A percentile compares a stretch with the other conserved stretches of the same genome.
Conservation (phyloP, 2,113 vertebrate genomes). For the Gobius niger region DNA sequence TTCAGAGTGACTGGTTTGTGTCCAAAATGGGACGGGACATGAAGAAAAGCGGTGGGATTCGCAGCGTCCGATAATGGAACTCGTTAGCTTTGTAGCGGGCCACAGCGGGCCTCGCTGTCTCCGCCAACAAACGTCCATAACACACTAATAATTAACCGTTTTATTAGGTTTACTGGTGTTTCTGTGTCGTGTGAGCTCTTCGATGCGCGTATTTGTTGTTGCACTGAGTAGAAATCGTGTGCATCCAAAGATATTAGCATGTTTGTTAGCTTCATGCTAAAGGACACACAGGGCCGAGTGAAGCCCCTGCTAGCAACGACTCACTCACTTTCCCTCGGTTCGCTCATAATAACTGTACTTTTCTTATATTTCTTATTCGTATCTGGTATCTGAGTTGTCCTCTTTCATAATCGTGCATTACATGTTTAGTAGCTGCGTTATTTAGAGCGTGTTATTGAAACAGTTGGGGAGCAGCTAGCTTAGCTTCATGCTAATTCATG, state of each 20-base stretch:
- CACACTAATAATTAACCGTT: neutral
- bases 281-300: slow-evolving; percentile 13
- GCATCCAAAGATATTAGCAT: neutral
- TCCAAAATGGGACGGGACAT: neutral
- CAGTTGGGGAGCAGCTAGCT: neutral
- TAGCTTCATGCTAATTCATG: neutral
- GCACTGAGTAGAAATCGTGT: neutral
- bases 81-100: slow-evolving; percentile 46
- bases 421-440: neutral
- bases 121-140: neutral
- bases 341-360: neutral
- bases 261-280: slow-evolving; percentile 8
- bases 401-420: neutral
- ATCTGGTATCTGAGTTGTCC: neutral
- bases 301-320: slow-evolving; percentile 5
- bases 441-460: neutral
- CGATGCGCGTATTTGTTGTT: neutral
- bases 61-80: slow-evolving; percentile 59
- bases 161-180: no score
- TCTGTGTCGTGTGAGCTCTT: accelerated
- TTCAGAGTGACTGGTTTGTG: accelerated
- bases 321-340: neutral
- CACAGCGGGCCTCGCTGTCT: slow-evolving; percentile 38
- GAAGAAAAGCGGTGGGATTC: neutral
- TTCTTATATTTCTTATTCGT: neutral